These are phyloP conservation scores for Atta cephalotes DNA, from an alignment of 1,140 invertebrate genomes.

Conservation along the genomic window DNA sequence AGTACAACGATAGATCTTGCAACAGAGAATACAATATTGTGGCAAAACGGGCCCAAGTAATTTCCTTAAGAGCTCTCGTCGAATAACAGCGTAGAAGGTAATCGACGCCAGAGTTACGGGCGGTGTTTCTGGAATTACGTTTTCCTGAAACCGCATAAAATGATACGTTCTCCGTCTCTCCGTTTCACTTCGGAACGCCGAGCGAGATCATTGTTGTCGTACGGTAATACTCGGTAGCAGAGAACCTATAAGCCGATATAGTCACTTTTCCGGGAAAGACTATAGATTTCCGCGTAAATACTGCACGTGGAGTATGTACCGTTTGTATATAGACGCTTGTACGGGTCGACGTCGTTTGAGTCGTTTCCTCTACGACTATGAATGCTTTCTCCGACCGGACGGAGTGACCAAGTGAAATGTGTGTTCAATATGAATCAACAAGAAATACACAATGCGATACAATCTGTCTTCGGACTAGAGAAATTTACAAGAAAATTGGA, in stretches of 20 bases:
- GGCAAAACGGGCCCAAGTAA: constrained; percentile 31
- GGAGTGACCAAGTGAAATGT: constrained; percentile 24
- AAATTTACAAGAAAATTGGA: not conserved
- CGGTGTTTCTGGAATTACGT: constrained; percentile 59
- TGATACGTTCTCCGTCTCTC: constrained; percentile 40
- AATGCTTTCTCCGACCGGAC: constrained; percentile 34
- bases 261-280: constrained; percentile 67
- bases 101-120: constrained; percentile 24
- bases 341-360: not conserved
- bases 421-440: not conserved
- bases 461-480: not conserved
- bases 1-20: not conserved
- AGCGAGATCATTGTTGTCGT: constrained; percentile 14
- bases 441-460: not conserved
- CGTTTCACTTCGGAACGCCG: constrained; percentile 6
- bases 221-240: constrained; percentile 55
- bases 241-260: constrained; percentile 37
- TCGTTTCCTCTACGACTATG: constrained; percentile 24
- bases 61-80: constrained; percentile 19
- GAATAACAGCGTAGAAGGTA: constrained; percentile 48
- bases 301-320: constrained; percentile 15
- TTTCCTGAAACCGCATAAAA: constrained; percentile 64
- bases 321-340: not conserved
- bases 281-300: constrained; percentile 67
- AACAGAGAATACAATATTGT: constrained; percentile 10